Conservation (phyloP, 1,140 invertebrate genomes). For the Oscheius sp. region DNA sequence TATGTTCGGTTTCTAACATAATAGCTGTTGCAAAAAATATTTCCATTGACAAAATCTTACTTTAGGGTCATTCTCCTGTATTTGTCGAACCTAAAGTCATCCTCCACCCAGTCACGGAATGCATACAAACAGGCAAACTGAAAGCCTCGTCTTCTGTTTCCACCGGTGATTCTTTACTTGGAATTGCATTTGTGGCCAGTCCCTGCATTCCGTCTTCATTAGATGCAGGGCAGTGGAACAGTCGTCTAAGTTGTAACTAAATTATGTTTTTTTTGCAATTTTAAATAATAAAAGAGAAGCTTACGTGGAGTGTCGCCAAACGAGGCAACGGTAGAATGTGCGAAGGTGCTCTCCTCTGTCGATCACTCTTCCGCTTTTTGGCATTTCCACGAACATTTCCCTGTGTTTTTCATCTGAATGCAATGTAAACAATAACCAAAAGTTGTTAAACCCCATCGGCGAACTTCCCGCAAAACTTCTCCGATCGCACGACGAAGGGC, state of each 20-base stretch:
- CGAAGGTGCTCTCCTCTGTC: constrained; percentile 24
- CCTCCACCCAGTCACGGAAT: constrained; percentile 11
- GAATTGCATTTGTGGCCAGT: constrained; percentile 29
- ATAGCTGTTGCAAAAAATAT: neutral
- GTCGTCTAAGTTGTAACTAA: constrained; percentile 23
- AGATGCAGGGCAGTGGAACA: constrained; percentile 8
- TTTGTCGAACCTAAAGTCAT: constrained; percentile 27
- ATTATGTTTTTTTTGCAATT: neutral
- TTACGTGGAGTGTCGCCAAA: constrained; percentile 22
- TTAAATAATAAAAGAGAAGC: no score
- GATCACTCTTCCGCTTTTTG: neutral
- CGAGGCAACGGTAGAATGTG: constrained; percentile 13
- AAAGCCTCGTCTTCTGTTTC: neutral
- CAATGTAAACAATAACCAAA: neutral
- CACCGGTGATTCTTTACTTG: neutral
- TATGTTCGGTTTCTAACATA: no score
- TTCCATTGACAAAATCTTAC: constrained; percentile 3
- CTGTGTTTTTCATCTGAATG: constrained; percentile 5
- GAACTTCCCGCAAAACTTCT: constrained; percentile 1
- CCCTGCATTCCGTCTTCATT: constrained; percentile 17
- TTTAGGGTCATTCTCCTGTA: constrained; percentile 21
- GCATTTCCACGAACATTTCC: neutral
- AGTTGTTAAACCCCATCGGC: neutral
- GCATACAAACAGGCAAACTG: constrained; percentile 35
- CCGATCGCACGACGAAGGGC: neutral